A percentile compares a stretch with the other conserved stretches of the same genome.
Conservation (phyloP, 2,113 vertebrate genomes). For the Microcebus lehilahytsara region DNA sequence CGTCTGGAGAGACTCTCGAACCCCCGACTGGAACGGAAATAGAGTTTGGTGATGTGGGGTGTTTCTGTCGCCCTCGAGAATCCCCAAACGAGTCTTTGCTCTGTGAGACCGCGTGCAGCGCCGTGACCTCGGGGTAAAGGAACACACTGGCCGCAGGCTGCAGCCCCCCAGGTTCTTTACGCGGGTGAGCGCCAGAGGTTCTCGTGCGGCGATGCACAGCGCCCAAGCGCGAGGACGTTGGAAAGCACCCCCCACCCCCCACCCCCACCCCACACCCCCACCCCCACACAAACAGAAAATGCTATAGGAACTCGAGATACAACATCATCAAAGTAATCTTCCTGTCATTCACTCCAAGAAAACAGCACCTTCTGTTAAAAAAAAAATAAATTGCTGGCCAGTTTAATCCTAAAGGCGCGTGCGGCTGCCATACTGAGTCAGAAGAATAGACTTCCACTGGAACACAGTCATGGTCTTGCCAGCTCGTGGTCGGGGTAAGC, state of each 20-base stretch:
- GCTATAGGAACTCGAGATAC: not conserved
- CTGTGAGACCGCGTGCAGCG: not conserved
- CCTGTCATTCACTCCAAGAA: not conserved
- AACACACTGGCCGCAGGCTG: no score
- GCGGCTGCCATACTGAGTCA: not conserved
- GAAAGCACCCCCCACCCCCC: not conserved
- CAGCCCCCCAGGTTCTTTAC: not conserved
- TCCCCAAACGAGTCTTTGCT: not conserved
- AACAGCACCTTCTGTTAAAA: not conserved
- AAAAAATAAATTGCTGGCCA: no score
- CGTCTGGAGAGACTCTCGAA: not conserved
- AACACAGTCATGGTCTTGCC: not conserved
- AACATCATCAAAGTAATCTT: not conserved
- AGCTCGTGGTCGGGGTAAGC: not conserved
- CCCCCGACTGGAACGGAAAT: no score
- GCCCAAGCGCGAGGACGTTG: not conserved
- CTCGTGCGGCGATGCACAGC: fast-evolving
- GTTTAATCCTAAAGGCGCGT: not conserved
- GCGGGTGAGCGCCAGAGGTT: not conserved
- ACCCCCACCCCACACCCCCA: fast-evolving
- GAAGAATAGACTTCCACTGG: not conserved
- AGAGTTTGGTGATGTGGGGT: not conserved
- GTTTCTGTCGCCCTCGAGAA: not conserved
- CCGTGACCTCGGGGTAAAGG: not conserved
- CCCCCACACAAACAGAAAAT: not conserved